Percentiles rank a stretch among this genome's conserved stretches.
Evolutionary conservation across 2,113 vertebrate genomes (phyloP).

Genomic region (Mobula birostris): DNA sequence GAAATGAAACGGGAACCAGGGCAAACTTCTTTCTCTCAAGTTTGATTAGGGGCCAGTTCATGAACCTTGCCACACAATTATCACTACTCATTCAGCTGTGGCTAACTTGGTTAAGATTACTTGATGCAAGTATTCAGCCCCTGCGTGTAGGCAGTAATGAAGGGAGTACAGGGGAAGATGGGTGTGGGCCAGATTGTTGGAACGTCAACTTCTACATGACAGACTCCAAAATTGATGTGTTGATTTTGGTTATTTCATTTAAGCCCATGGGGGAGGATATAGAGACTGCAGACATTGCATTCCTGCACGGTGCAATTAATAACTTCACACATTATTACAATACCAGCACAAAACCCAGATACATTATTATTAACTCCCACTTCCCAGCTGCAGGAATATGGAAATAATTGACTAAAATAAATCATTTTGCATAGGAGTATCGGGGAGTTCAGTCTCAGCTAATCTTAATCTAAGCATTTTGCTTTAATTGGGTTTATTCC

Average conservation of each 20-base stretch:
- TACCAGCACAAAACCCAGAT: not conserved
- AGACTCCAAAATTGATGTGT: not conserved
- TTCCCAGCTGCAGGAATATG: not conserved
- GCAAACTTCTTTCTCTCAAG: not conserved
- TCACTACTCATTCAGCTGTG: not conserved
- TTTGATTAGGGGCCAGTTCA: not conserved
- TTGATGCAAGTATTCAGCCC: not conserved
- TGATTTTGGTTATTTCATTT: slow-evolving; percentile 56
- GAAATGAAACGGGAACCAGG: slow-evolving; percentile 26
- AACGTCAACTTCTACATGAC: not conserved
- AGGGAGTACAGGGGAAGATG: slow-evolving; percentile 52
- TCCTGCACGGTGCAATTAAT: slow-evolving; percentile 56
- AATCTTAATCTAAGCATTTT: not conserved
- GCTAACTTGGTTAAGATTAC: not conserved
- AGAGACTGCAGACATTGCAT: slow-evolving; percentile 54
- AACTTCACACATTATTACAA: slow-evolving; percentile 59
- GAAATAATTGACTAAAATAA: slow-evolving; percentile 12
- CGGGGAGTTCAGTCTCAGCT: not conserved
- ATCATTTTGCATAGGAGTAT: not conserved
- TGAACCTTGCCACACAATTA: not conserved
- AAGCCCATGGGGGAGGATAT: slow-evolving; percentile 53
- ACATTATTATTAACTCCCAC: slow-evolving; percentile 6
- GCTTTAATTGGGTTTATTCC: slow-evolving; percentile 2
- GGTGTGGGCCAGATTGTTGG: slow-evolving; percentile 52
- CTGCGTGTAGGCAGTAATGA: slow-evolving; percentile 47